These are phyloP conservation scores for Drosophila melanica DNA, from an alignment of 1,140 invertebrate genomes.

Conservation along the genomic window DNA sequence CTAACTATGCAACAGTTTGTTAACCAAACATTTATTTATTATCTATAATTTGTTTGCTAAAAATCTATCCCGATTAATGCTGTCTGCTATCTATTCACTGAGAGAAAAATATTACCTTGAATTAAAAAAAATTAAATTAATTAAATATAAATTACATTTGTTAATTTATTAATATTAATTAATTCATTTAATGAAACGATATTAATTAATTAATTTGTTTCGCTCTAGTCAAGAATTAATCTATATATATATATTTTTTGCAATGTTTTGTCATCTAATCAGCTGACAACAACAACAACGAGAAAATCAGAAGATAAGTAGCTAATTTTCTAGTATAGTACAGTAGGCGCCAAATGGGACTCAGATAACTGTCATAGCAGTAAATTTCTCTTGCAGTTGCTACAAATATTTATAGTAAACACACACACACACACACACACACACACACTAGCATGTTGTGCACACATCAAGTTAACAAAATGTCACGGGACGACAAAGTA, in stretches of 20 bases:
- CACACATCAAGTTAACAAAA: slow-evolving; percentile 46
- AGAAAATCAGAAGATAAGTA: slow-evolving; percentile 16
- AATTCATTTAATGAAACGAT: too few relatives aligned
- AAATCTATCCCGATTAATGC: neutral
- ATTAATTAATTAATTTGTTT: too few relatives aligned
- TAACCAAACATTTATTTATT: neutral
- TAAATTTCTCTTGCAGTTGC: slow-evolving; percentile 58
- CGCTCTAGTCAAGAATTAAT: slow-evolving; percentile 2
- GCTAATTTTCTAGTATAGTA: slow-evolving; percentile 1
- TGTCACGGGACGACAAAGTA: slow-evolving; percentile 53
- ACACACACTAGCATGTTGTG: neutral
- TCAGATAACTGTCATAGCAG: slow-evolving; percentile 49
- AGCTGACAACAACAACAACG: neutral
- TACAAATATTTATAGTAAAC: slow-evolving; percentile 61
- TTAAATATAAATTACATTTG: too few relatives aligned
- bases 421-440: neutral
- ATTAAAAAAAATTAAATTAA: too few relatives aligned
- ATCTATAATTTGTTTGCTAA: neutral
- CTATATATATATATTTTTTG: slow-evolving; percentile 11
- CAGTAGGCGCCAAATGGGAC: neutral
- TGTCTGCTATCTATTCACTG: neutral
- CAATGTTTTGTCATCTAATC: slow-evolving; percentile 14
- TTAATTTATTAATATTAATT: too few relatives aligned
- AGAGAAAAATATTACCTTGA: too few relatives aligned
- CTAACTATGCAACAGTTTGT: slow-evolving; percentile 13